Evolutionary conservation across 2,797 vertebrate genomes (phyloP).

Genomic region (Gallinago nigripennis): DNA sequence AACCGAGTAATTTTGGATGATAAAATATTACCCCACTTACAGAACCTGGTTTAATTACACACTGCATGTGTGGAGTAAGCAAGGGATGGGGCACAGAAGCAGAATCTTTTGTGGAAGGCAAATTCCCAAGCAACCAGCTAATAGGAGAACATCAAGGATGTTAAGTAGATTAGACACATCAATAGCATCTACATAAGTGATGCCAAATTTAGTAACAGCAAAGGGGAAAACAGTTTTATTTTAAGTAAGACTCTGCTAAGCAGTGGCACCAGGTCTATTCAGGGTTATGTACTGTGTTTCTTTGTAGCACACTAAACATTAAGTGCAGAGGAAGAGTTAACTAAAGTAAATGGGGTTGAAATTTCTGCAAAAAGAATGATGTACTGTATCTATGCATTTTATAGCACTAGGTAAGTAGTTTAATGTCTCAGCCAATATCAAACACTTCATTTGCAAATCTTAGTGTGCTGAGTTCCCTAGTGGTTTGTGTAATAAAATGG

Average conservation of each 20-base stretch:
- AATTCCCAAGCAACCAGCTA: conserved; percentile 58
- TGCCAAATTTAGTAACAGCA: conserved; percentile 57
- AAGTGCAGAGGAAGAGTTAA: conserved; percentile 54
- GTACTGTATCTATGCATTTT: conserved; percentile 73
- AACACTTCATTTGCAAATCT: conserved; percentile 82
- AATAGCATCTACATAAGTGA: conserved; percentile 60
- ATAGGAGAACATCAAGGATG: conserved; percentile 36
- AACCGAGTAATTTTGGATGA: not conserved
- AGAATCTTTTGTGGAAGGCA: conserved; percentile 6
- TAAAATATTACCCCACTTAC: not conserved
- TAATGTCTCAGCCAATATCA: conserved; percentile 80
- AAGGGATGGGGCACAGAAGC: not conserved
- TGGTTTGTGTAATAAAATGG: conserved; percentile 78
- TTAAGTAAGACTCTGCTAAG: conserved; percentile 32
- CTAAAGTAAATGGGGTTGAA: conserved; percentile 56
- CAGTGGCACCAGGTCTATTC: not conserved
- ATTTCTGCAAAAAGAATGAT: conserved; percentile 69
- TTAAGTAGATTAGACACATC: conserved; percentile 68
- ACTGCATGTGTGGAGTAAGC: not conserved
- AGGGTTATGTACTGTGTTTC: not conserved
- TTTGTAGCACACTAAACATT: not conserved
- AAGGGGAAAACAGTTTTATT: conserved; percentile 48
- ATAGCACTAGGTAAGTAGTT: conserved; percentile 76
- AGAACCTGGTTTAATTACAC: conserved; percentile 21
- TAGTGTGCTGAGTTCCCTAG: conserved; percentile 74